A percentile compares a stretch with the other conserved stretches of the same genome.
phyloP scores from a whole-genome alignment of 2,113 vertebrate genomes.

The Smithornis capensis region DNA sequence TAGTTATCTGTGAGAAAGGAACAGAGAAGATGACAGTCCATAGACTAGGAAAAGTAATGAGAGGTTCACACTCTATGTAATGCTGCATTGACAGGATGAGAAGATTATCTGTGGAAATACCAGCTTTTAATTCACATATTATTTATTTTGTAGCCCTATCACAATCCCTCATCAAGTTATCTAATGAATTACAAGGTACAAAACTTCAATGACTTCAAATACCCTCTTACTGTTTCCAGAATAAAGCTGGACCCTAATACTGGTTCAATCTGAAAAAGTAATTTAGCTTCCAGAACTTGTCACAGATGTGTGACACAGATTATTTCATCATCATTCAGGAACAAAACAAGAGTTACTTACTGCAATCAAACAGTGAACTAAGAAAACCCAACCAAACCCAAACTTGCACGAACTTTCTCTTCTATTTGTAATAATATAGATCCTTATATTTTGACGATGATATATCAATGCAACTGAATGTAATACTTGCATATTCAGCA shows the following conservation, averaged over 20 bases:
- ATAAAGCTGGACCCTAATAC: not conserved
- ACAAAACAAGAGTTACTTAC: conserved; percentile 68
- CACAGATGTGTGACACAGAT: conserved; percentile 15
- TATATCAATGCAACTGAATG: not conserved
- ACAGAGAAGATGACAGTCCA: not conserved
- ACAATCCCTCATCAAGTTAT: not conserved
- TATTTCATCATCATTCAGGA: conserved; percentile 18
- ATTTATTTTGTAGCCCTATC: not conserved
- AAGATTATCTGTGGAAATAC: not conserved
- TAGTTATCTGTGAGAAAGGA: not conserved
- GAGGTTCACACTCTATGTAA: not conserved
- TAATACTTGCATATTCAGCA: not conserved
- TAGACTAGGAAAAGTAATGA: not conserved
- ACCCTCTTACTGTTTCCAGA: not conserved
- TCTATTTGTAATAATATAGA: not conserved
- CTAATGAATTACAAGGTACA: not conserved
- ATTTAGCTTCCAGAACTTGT: not conserved
- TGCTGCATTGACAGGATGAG: not conserved
- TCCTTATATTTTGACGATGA: not conserved
- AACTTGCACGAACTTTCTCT: not conserved
- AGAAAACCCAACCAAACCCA: not conserved
- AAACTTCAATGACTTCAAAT: not conserved
- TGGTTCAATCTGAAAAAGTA: not conserved
- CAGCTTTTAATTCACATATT: not conserved
- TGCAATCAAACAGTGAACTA: conserved; percentile 39